Evolutionary conservation across 2,113 vertebrate genomes (phyloP).

Genomic region (Nipponia nippon): DNA sequence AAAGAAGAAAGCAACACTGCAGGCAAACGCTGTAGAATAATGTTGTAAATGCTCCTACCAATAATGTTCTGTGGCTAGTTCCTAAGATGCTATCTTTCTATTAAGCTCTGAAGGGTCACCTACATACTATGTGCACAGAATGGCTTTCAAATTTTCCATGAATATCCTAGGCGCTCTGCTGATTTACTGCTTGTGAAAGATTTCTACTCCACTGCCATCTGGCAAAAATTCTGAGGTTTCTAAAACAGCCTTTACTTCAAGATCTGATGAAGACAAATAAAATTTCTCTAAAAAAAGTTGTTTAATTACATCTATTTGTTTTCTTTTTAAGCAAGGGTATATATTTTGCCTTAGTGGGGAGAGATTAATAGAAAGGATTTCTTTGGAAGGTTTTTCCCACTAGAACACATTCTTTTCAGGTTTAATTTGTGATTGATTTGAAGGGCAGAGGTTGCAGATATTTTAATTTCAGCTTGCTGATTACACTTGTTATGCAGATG

Average conservation of each 20-base stretch:
- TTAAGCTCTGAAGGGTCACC: not conserved
- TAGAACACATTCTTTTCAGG: not conserved
- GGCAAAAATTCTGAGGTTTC: not conserved
- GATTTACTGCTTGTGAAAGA: not conserved
- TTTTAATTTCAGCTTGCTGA: constrained; percentile 63
- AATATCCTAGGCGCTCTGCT: not conserved
- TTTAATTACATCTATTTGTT: not conserved
- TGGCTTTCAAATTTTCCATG: not conserved
- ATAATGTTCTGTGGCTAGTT: not conserved
- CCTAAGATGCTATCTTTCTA: not conserved
- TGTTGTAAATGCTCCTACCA: not conserved
- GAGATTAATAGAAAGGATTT: not conserved
- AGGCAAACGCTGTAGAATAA: not conserved
- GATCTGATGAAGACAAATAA: not conserved
- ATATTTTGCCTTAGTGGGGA: not conserved
- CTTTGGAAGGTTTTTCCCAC: not conserved
- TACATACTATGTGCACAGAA: not conserved
- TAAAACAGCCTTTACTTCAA: not conserved
- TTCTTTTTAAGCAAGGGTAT: not conserved
- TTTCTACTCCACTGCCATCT: not conserved
- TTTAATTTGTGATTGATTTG: constrained; percentile 41
- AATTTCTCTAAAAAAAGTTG: not conserved
- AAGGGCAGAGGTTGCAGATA: constrained; percentile 44
- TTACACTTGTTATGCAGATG: constrained; percentile 42
- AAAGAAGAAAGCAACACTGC: not conserved